Evolutionary conservation across 2,113 vertebrate genomes (phyloP).

Genomic region (Halcyon senegalensis): DNA sequence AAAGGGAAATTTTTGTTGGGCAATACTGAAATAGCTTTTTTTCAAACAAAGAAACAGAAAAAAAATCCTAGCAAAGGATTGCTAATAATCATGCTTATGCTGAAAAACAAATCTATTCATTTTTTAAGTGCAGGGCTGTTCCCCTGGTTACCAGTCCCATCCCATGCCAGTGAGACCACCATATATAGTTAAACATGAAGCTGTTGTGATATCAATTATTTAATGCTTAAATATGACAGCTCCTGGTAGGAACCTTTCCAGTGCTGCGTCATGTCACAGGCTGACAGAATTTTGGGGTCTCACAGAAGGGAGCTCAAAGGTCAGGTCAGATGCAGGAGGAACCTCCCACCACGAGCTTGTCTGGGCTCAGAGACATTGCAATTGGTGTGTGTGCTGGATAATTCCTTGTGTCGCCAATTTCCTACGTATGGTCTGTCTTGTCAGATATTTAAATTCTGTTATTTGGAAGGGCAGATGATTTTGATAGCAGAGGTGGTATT

Average conservation of each 20-base stretch:
- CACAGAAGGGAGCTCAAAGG: background rate
- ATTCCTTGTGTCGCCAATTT: background rate
- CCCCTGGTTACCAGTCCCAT: background rate
- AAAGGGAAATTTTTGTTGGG: background rate
- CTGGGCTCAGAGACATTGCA: background rate
- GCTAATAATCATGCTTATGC: background rate
- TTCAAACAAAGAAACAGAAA: background rate
- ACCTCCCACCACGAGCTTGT: background rate
- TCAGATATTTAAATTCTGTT: background rate
- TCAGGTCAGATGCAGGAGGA: background rate
- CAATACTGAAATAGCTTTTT: background rate
- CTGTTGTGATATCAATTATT: fast-evolving
- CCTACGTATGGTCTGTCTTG: background rate
- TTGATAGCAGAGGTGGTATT: background rate
- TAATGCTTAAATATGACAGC: background rate
- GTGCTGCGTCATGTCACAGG: fast-evolving
- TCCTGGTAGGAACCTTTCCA: background rate
- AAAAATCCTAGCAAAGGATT: background rate
- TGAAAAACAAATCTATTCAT: background rate
- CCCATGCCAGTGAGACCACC: background rate
- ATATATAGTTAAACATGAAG: background rate
- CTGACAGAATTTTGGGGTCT: background rate
- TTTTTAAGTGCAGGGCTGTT: background rate
- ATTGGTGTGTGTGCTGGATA: fast-evolving
- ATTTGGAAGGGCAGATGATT: background rate